Evolutionary conservation across 2,888 invertebrate species (phyloP), one percentile per base, ranked within the genome.

Genomic region (Dugesia japonica): DNA sequence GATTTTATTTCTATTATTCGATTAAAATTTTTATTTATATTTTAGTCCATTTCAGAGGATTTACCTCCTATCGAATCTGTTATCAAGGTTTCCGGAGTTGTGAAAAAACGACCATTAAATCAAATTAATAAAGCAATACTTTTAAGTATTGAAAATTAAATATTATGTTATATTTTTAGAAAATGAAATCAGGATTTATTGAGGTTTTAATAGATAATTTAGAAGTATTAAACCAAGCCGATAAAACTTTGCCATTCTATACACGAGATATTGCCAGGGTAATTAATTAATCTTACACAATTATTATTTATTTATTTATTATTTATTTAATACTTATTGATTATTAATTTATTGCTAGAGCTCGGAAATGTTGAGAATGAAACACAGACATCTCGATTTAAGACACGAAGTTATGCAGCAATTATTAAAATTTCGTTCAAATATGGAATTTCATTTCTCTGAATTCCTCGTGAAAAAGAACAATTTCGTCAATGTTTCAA

Each of bases 401-500:
- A 86, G 97, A 78, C 91, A 89, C 84, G 87, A 89, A 7, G 88
- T 89, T 77, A 89, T 95, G 89, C 95, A 97, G 85, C 86, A 86
- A 74, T 92, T 90, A 86, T 86, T 97, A 73, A 88, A 94, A 76
- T 83, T 90, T n/a, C 87, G 95, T 23, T 86, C 87, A 1, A 83
- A 87, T 76, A 86, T 95, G 80, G 86, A 92, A 0, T 90, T 90
- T 87, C 89, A 89, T 81, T 91, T 95, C 89, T 88, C 95, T 78
- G 89, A 90, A 80, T 94, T 90, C 86, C 87, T 98, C 26, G 90
- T 80, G 86, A 89, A 77, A 88, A 90, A 82, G 26, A 27, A 76
- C 33, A 82, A n/a, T 26, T 97, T 97, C 87, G 90, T 94, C 15
- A 94, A 98, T 85, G 91, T 98, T 0, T 97, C 97, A 86, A 98